Evolutionary conservation across 2,797 vertebrate genomes (phyloP), one percentile per base, ranked within the genome.

Genomic region (Parauchenoglanis ngamensis): DNA sequence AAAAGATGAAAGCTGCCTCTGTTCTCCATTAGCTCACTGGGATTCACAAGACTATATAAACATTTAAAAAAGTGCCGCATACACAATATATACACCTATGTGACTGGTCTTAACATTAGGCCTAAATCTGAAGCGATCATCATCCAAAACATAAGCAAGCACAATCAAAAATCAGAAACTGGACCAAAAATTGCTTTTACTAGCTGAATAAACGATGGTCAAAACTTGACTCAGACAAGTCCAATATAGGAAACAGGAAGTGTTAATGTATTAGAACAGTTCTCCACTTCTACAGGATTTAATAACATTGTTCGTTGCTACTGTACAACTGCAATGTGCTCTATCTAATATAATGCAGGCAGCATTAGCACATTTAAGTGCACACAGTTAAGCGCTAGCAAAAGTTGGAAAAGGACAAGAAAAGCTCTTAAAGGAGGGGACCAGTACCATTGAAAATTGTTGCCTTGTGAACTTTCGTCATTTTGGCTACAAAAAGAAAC

Each of bases 1-100:
- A 31, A 68, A 76, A 52, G 75, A 84, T 80, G 15, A 84, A 88
- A 85, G 63, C 56, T 73, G 76, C 44, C 67, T 49, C 83, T 80
- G 56, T 88, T 85, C 67, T 28, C 54, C 7, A 72, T 83, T 52
- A 80, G 23, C 87, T 75, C 52, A 83, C 2, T 61, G 44, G 56
- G 56, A 80, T 80, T 73, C n/a, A 28, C 52, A 79, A 44, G 17
- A 75, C 65, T 31, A 59, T 59, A 75, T 23, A 73, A 70, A 75
- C n/a, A 6, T 72, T 77, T 85, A 81, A 73, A 85, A 40, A 72
- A n/a, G 70, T 76, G 31, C 19, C 11, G 11, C 67, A 40, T 67
- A 46, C 59, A 65, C 79, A 83, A 65, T 25, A 87, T 21, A 83
- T 44, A 56, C 12, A 56, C 12, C 49, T 3, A 19, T 28, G 17